phyloP scores from a whole-genome alignment of 1,140 invertebrate species.

The Pseudomyrmex flavicornis region DNA sequence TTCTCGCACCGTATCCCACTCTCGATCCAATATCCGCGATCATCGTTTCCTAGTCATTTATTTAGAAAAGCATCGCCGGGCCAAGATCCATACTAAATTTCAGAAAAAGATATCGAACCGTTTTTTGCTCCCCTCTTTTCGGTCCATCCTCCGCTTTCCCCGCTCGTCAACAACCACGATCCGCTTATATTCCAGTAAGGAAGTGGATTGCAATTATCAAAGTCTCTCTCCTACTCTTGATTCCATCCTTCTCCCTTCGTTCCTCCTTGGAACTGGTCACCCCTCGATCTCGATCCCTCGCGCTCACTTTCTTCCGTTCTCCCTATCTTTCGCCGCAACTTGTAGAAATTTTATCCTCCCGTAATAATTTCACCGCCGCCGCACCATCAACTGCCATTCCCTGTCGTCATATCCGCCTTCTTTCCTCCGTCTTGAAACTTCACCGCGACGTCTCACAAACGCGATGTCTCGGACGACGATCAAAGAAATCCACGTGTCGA shows the following conservation, averaged over 20 bases:
- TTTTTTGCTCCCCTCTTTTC: constrained; percentile 53
- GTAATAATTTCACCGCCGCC: constrained; percentile 77
- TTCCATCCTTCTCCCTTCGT: constrained; percentile 38
- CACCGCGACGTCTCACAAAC: constrained; percentile 18
- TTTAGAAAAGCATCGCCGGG: constrained; percentile 53
- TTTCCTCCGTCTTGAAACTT: constrained; percentile 22
- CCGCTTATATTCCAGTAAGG: constrained; percentile 66
- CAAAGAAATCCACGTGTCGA: constrained; percentile 66
- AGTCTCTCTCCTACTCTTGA: constrained; percentile 57
- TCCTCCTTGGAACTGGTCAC: constrained; percentile 1
- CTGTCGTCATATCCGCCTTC: neutral
- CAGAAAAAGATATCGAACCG: constrained; percentile 72
- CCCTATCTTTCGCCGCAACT: constrained; percentile 66
- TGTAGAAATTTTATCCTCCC: constrained; percentile 79
- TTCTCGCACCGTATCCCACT: neutral
- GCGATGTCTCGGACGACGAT: constrained; percentile 57
- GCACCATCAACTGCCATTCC: constrained; percentile 7
- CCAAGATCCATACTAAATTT: constrained; percentile 64
- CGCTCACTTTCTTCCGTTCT: constrained; percentile 52
- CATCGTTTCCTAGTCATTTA: constrained; percentile 66
- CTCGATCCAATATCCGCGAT: constrained; percentile 58
- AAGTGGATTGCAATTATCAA: constrained; percentile 81
- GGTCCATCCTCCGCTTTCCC: constrained; percentile 47
- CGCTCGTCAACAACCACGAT: constrained; percentile 67
- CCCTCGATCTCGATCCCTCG: constrained; percentile 9